These are phyloP conservation scores for Melanotaenia nigrans DNA, from an alignment of 2,797 vertebrate species.

Conservation along the genomic window DNA sequence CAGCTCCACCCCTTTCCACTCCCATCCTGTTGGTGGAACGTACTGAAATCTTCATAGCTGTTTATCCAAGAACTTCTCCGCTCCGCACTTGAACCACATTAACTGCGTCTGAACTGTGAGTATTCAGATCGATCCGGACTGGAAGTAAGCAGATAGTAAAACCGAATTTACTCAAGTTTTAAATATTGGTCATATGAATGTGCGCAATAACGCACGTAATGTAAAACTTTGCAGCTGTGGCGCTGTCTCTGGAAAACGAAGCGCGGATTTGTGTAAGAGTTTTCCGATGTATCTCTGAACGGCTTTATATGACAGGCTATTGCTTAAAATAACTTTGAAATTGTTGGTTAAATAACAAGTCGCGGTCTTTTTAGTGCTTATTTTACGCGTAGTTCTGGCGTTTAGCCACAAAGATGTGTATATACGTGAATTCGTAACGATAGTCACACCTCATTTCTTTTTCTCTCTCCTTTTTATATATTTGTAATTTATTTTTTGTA, in stretches of 20 bases:
- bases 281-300: not conserved
- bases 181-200: not conserved
- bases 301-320: not conserved
- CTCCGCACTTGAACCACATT: slow-evolving; percentile 2
- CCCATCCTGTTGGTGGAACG: slow-evolving; percentile 34
- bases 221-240: not conserved
- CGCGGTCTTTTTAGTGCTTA: not conserved
- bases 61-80: slow-evolving; percentile 36
- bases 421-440: not conserved
- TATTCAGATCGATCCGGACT: not conserved
- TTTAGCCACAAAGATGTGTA: not conserved
- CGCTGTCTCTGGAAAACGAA: not conserved
- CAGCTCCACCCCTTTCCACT: slow-evolving; percentile 64
- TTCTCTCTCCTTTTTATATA: not conserved
- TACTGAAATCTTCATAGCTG: slow-evolving; percentile 6
- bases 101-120: slow-evolving; percentile 53
- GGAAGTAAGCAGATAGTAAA: fast-evolving
- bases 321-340: not conserved
- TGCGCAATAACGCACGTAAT: slow-evolving; percentile 47
- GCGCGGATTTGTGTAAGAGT: not conserved
- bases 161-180: not conserved
- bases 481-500: too few relatives aligned
- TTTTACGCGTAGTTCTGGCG: not conserved
- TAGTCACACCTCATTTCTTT: not conserved
- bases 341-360: not conserved